Percentiles rank a stretch among this genome's conserved stretches.
These are phyloP conservation scores for Gobio occitaniae DNA, from an alignment of 2,797 vertebrate genomes.

Conservation along the genomic window DNA sequence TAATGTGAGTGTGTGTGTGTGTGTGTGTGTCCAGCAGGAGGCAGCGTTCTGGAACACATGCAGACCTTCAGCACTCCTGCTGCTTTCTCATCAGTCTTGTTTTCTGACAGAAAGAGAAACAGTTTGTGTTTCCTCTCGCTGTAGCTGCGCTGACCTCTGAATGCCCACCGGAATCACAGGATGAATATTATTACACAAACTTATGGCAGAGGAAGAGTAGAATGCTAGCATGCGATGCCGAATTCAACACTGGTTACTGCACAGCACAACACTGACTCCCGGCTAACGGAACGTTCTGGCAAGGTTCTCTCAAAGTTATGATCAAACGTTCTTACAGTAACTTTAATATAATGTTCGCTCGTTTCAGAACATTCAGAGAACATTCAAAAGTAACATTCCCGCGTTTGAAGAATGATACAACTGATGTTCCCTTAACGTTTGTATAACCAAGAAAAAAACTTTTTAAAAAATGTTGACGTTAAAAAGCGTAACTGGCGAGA, in stretches of 20 bases:
- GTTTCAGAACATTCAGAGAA: not conserved
- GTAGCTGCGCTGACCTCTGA: not conserved
- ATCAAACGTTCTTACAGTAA: not conserved
- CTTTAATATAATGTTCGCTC: not conserved
- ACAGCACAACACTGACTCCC: not conserved
- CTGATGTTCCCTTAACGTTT: too few species aligned
- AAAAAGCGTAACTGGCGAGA: too few species aligned
- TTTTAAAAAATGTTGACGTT: too few species aligned
- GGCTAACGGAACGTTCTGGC: not conserved
- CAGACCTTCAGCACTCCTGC: constrained; percentile 8
- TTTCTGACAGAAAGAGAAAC: constrained; percentile 7
- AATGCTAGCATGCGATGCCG: not conserved
- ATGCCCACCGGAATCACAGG: not conserved
- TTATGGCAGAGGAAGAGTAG: not conserved
- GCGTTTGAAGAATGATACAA: too few species aligned
- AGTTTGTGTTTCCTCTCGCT: constrained; percentile 1
- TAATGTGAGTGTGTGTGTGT: constrained; percentile 47
- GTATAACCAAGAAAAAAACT: too few species aligned
- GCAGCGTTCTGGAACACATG: constrained; percentile 24
- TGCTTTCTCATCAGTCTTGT: constrained; percentile 17
- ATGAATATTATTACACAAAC: not conserved
- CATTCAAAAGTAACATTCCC: not conserved
- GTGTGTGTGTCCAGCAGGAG: constrained; percentile 38
- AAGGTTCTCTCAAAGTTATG: not conserved
- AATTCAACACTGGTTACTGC: not conserved